Evolutionary conservation across 2,113 vertebrate genomes (phyloP).

Genomic region (Misgurnus anguillicaudatus): DNA sequence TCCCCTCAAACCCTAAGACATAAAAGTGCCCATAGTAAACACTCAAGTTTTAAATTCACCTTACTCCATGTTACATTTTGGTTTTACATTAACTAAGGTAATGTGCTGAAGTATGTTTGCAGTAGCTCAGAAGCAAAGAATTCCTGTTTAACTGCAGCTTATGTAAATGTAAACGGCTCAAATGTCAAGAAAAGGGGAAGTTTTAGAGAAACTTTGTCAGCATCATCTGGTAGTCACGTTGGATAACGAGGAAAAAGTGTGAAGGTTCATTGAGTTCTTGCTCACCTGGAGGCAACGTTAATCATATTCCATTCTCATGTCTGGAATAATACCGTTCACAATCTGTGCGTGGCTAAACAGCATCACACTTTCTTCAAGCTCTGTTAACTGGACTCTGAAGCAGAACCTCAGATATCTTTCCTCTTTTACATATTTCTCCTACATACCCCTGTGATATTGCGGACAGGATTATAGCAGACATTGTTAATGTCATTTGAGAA

Average conservation of each 20-base stretch:
- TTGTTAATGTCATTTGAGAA: conserved; percentile 19
- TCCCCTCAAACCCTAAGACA: not conserved
- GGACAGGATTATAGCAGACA: not conserved
- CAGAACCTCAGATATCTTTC: conserved; percentile 18
- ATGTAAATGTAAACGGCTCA: conserved; percentile 9
- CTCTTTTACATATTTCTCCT: conserved; percentile 1
- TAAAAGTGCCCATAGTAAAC: not conserved
- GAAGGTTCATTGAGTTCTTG: conserved; percentile 31
- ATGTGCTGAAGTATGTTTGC: not conserved
- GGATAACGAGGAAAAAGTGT: conserved; percentile 32
- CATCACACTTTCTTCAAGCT: conserved; percentile 26
- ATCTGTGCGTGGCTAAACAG: conserved; percentile 10
- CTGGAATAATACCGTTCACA: conserved; percentile 24
- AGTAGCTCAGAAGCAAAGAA: not conserved
- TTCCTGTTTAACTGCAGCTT: not conserved
- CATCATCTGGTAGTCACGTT: conserved; percentile 16
- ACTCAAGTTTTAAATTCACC: not conserved
- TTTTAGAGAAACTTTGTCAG: conserved; percentile 6
- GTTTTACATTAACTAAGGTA: conserved; percentile 27
- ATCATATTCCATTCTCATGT: conserved; percentile 35
- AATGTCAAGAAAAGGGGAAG: not conserved
- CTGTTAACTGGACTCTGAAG: conserved; percentile 40
- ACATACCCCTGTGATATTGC: not conserved
- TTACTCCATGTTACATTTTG: not conserved
- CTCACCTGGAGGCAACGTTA: conserved; percentile 37